phyloP scores from a whole-genome alignment of 64 coral and sea anemone species.

The Exaiptasia diaphana region DNA sequence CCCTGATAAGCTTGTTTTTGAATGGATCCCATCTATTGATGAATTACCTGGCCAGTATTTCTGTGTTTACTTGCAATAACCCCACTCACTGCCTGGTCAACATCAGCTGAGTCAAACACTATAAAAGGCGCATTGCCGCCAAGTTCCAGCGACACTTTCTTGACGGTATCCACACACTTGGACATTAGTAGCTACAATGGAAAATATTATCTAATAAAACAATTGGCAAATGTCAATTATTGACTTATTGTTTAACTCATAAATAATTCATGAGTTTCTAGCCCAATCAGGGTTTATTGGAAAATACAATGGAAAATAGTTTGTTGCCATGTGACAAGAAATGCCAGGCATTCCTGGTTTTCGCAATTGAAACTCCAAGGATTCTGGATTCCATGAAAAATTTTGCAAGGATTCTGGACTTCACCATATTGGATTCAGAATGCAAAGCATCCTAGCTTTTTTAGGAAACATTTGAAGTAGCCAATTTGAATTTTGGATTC shows the following conservation, averaged over 20 bases:
- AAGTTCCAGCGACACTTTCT: conserved; percentile 61
- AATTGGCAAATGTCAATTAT: not conserved
- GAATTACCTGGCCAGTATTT: conserved; percentile 58
- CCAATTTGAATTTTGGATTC: too few relatives aligned
- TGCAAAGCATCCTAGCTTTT: too few relatives aligned
- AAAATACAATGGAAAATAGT: too few relatives aligned
- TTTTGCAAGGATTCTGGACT: too few relatives aligned
- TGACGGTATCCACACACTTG: conserved; percentile 65
- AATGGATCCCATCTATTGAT: too few relatives aligned
- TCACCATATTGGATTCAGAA: too few relatives aligned
- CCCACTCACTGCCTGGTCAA: conserved; percentile 42
- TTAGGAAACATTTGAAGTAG: too few relatives aligned
- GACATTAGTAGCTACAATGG: conserved; percentile 36
- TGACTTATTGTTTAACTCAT: not conserved
- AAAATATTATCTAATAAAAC: not conserved
- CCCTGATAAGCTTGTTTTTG: too few relatives aligned
- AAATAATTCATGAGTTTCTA: not conserved
- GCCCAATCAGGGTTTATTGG: not conserved
- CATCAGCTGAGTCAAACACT: conserved; percentile 62
- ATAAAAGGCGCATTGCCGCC: conserved; percentile 61
- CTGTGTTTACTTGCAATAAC: conserved; percentile 51
- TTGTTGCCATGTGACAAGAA: too few relatives aligned
- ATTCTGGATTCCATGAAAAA: too few relatives aligned
- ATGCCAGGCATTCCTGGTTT: too few relatives aligned
- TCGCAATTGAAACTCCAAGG: too few relatives aligned